These are phyloP conservation scores for Yponomeuta malinellus DNA, from an alignment of 2,888 invertebrate genomes.

Conservation along the genomic window DNA sequence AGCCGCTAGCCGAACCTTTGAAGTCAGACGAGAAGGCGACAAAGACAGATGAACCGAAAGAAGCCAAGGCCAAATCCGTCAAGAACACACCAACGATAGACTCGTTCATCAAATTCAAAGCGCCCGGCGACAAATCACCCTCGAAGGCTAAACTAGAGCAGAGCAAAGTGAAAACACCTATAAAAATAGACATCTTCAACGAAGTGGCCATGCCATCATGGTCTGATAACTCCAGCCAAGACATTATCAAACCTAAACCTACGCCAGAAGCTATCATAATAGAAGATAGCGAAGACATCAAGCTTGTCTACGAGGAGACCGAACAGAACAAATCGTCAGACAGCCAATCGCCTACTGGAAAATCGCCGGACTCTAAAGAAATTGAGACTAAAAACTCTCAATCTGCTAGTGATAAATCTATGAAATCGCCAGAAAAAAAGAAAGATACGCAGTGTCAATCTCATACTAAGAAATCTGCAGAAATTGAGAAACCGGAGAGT, in stretches of 20 bases:
- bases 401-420: no score
- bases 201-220: conserved; percentile 69
- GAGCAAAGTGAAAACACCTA: conserved; percentile 42
- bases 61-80: conserved; percentile 27
- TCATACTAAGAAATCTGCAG: not conserved
- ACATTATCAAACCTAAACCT: conserved; percentile 44
- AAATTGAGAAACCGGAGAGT: not conserved
- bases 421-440: conserved; percentile 12
- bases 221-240: conserved; percentile 66
- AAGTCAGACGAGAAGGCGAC: conserved; percentile 22
- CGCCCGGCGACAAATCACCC: conserved; percentile 47
- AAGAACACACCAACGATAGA: conserved; percentile 41
- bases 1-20: conserved; percentile 26
- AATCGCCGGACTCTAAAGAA: no score
- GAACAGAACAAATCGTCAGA: conserved; percentile 22
- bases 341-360: not conserved
- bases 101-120: conserved; percentile 58
- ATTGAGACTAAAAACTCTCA: conserved; percentile 18
- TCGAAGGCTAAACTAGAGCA: conserved; percentile 36
- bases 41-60: conserved; percentile 25
- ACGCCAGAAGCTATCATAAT: conserved; percentile 30
- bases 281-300: conserved; percentile 75
- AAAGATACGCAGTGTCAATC: not conserved
- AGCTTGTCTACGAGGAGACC: conserved; percentile 76
- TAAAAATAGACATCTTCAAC: conserved; percentile 56